A percentile compares a stretch with the other conserved stretches of the same genome.
Evolutionary conservation across 2,113 vertebrate genomes (phyloP).

Genomic region (Myodes glareolus): DNA sequence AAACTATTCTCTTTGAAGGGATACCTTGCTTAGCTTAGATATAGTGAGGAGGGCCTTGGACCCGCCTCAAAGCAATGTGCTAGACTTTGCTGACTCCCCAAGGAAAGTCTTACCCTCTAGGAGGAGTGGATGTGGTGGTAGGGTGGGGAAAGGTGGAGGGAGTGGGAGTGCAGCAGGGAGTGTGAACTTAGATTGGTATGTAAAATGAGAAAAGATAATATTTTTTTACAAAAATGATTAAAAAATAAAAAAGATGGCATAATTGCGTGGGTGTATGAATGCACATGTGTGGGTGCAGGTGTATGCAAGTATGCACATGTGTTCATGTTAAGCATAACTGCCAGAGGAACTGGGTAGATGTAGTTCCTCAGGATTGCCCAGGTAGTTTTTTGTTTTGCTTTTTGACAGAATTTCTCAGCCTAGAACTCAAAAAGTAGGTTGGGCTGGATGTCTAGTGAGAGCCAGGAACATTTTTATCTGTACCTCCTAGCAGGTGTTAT

Average conservation of each 20-base stretch:
- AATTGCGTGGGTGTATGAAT: background rate
- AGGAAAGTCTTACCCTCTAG: no score
- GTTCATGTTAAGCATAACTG: background rate
- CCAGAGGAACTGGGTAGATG: background rate
- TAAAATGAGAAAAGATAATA: no score
- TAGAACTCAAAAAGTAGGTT: background rate
- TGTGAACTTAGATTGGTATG: no score
- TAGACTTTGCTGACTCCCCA: no score
- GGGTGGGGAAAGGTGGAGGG: no score
- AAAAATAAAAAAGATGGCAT: background rate
- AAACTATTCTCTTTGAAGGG: no score
- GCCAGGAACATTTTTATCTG: fast-evolving
- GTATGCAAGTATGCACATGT: background rate
- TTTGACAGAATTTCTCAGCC: background rate
- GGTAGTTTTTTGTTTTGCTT: background rate
- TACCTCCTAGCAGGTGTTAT: background rate
- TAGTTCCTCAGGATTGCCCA: background rate
- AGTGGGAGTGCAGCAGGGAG: no score
- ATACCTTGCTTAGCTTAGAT: no score
- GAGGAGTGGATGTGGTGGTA: no score
- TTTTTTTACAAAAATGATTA: no score
- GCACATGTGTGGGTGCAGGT: background rate
- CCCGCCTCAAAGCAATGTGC: no score
- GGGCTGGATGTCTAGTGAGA: background rate
- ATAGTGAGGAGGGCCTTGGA: no score